Percentiles rank a stretch among this genome's conserved stretches.
phyloP scores from a whole-genome alignment of 2,888 invertebrate genomes.

The Lasioglossum leucozonium region DNA sequence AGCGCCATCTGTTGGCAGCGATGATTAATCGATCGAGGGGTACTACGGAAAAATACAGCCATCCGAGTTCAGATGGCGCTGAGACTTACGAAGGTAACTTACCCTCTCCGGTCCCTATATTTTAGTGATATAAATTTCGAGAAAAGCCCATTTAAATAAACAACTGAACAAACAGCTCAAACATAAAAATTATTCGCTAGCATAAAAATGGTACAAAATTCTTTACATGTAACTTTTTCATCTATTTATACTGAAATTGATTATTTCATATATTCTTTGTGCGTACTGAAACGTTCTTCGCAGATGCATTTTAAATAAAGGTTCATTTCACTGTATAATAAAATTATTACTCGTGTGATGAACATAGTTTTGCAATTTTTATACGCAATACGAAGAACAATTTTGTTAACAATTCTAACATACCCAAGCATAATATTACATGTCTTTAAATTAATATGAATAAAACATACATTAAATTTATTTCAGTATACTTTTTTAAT shows the following conservation, averaged over 20 bases:
- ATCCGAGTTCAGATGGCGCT: constrained; percentile 68
- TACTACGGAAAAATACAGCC: constrained; percentile 58
- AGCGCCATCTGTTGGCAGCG: constrained; percentile 67
- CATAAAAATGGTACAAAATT: not conserved
- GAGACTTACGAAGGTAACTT: constrained; percentile 23
- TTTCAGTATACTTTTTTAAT: too few relatives aligned
- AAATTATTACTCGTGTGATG: not conserved
- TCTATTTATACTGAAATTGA: not conserved
- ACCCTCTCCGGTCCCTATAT: not conserved
- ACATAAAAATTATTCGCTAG: not conserved
- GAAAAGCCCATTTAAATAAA: not conserved
- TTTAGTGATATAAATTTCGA: not conserved
- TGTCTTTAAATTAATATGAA: not conserved
- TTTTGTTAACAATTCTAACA: not conserved
- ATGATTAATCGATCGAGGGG: constrained; percentile 66
- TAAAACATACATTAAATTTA: not conserved
- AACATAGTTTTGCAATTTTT: not conserved
- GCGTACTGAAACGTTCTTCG: too few relatives aligned
- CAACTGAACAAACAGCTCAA: not conserved
- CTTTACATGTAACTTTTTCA: not conserved
- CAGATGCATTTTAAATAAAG: not conserved
- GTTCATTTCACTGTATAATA: not conserved
- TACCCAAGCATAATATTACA: too few relatives aligned
- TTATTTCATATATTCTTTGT: too few relatives aligned
- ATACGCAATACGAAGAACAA: not conserved